Percentiles rank a stretch among this genome's conserved stretches.
Evolutionary conservation across 2,888 invertebrate species (phyloP).

Genomic region (Hartigia nigra): DNA sequence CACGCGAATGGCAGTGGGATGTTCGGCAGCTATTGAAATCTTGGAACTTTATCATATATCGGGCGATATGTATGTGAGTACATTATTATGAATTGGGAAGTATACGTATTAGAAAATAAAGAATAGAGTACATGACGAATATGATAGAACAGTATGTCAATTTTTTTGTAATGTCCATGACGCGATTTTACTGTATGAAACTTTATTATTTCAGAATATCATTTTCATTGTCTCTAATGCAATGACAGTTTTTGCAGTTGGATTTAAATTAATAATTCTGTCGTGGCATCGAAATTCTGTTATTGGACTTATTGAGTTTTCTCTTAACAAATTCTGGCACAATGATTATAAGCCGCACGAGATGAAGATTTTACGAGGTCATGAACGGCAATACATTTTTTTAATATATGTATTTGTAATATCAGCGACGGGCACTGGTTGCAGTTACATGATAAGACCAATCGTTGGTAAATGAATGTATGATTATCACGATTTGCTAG

Average conservation of each 20-base stretch:
- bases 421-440: constrained; percentile 28
- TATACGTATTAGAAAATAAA: too few species aligned
- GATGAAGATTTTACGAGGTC: constrained; percentile 25
- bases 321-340: constrained; percentile 36
- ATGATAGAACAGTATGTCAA: too few species aligned
- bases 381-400: constrained; percentile 30
- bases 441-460: constrained; percentile 32
- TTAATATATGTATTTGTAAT: constrained; percentile 34
- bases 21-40: constrained; percentile 3
- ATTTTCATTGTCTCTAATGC: constrained; percentile 29
- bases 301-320: constrained; percentile 27
- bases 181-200: too few species aligned
- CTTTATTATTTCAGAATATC: constrained; percentile 24
- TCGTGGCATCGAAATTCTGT: constrained; percentile 26
- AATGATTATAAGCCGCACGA: constrained; percentile 31
- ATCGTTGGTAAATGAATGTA: constrained; percentile 29
- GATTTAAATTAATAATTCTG: constrained; percentile 31
- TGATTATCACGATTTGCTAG: too few species aligned
- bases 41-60: constrained; percentile 36
- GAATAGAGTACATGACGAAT: too few species aligned
- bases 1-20: constrained; percentile 27
- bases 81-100: too few species aligned
- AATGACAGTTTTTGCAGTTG: constrained; percentile 29
- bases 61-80: constrained; percentile 38
- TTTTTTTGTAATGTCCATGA: too few species aligned